Evolutionary conservation across 92 coral and sea anemone genomes (phyloP), one percentile per base, ranked within the genome.

Genomic region (Porites lobata): DNA sequence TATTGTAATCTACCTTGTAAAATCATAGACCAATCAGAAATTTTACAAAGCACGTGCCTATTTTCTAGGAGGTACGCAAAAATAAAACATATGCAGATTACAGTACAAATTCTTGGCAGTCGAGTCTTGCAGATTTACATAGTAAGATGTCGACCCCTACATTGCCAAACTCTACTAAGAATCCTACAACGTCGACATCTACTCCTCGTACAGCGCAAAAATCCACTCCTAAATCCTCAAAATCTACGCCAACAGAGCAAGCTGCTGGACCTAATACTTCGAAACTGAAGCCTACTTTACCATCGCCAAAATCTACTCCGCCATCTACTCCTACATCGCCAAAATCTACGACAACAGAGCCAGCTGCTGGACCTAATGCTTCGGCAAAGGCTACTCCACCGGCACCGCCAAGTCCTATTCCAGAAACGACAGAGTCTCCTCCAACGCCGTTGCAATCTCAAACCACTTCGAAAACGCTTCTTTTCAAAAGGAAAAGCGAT

Each of bases 381-480:
- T 56, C 74, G 85, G 59, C 76, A 43, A 63, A 14, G n/a, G 19
- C 85, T 64, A 29, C 85, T 63, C 85, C 62, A 32, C 26, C 26
- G 26, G 26, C 26, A 24, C 1, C 26, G 26, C 26, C 26, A 24
- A 24, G 26, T 24, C 26, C 26, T 24, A 24, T 24, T 24, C 26
- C 26, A 24, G 26, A 24, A 24, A 24, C 26, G 26, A 1, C 26
- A 24, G 1, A 24, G 26, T 24, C 26, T 24, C 26, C 26, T 24
- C 26, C 85, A 50, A 67, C 70, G 70, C 70, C 72, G 58, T 63
- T 79, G 6, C 52, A 79, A 79, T 7, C 84, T 79, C 70, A 72
- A 57, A 57, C 84, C 84, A 56, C 84, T 79, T 20, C 52, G 56
- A 79, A 79, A 24, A 79, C 72, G 70, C 84, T 67, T 79, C 84